Conservation (phyloP, 2,888 invertebrate genomes). For the Rotaria socialis region DNA sequence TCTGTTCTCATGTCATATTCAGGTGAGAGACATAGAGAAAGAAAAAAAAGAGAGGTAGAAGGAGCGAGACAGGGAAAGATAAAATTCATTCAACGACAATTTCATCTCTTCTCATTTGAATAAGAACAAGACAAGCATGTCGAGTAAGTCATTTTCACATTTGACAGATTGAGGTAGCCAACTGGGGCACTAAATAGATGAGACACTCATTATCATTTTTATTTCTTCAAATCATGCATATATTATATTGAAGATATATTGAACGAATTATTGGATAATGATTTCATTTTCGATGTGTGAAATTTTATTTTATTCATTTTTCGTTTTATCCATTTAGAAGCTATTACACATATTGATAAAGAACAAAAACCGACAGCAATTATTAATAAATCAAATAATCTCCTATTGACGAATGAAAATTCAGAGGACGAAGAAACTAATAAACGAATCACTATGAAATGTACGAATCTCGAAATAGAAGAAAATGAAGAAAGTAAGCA, state of each 20-base stretch:
- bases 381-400: constrained; percentile 24
- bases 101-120: constrained; percentile 19
- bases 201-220: constrained; percentile 24
- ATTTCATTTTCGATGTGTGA: neutral
- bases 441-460: neutral
- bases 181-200: neutral
- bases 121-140: neutral
- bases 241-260: neutral
- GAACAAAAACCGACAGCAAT: neutral
- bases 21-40: neutral
- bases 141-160: neutral
- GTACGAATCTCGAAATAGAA: neutral
- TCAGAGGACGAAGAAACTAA: neutral
- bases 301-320: neutral
- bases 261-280: constrained; percentile 8
- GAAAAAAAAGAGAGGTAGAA: neutral
- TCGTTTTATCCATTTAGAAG: too few relatives aligned
- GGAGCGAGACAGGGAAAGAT: neutral
- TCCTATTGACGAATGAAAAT: neutral
- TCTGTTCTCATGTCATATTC: constrained; percentile 1
- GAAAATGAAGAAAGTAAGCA: neutral
- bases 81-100: constrained; percentile 18
- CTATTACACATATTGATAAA: too few relatives aligned
- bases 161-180: neutral
- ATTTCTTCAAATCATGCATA: neutral